phyloP scores from a whole-genome alignment of 1,140 invertebrate genomes.

The Melanaphis sacchari region DNA sequence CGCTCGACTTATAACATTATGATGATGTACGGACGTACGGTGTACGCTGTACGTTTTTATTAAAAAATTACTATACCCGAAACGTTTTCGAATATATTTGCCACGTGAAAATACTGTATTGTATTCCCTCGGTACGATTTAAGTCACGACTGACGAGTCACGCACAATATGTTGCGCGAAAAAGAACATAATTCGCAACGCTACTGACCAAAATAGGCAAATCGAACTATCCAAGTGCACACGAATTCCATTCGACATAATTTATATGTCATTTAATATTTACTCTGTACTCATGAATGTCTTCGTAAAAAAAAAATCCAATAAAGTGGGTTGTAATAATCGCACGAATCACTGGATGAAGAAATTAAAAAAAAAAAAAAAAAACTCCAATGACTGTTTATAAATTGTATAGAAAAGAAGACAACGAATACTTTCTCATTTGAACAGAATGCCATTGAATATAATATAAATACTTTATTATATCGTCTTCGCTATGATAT shows the following conservation, averaged over 20 bases:
- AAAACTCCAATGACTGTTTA: neutral
- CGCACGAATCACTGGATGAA: neutral
- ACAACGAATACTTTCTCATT: conserved; percentile 1
- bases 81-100: conserved; percentile 4
- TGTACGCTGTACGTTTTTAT: neutral
- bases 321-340: neutral
- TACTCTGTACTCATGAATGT: conserved; percentile 1
- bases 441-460: neutral
- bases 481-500: neutral
- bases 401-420: neutral
- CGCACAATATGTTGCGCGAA: conserved; percentile 22
- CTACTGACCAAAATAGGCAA: conserved; percentile 47
- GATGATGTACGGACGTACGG: no score
- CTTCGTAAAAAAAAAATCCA: neutral
- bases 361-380: neutral
- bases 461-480: neutral
- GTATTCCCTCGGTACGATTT: neutral
- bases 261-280: conserved; percentile 25
- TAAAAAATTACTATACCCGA: neutral
- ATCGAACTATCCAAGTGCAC: neutral
- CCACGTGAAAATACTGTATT: neutral
- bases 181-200: conserved; percentile 25
- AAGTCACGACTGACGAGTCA: conserved; percentile 38
- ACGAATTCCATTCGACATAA: conserved; percentile 28
- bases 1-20: neutral